Evolutionary conservation across 2,888 invertebrate genomes (phyloP).

Genomic region (Dromius quadrimaculatus): DNA sequence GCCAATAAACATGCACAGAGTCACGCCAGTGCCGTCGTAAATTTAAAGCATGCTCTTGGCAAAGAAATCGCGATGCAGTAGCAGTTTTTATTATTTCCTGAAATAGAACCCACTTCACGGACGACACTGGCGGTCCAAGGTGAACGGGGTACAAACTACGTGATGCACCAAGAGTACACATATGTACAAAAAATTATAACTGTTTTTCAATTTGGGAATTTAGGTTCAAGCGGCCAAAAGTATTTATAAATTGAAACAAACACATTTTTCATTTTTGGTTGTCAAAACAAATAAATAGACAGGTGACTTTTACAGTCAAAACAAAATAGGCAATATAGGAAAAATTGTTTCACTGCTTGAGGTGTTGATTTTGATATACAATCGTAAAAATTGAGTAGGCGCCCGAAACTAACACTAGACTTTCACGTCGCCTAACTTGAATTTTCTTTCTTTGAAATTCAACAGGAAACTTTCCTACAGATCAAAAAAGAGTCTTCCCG

Average conservation of each 20-base stretch:
- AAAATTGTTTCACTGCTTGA: too few relatives aligned
- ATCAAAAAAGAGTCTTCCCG: too few relatives aligned
- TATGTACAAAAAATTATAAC: conserved; percentile 18
- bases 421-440: too few relatives aligned
- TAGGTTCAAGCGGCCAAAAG: conserved; percentile 2
- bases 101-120: conserved; percentile 22
- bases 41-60: conserved; percentile 25
- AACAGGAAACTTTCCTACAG: too few relatives aligned
- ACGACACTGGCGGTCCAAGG: conserved; percentile 22
- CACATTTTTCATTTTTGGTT: conserved; percentile 27
- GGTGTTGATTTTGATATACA: too few relatives aligned
- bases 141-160: conserved; percentile 24
- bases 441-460: too few relatives aligned
- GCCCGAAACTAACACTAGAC: too few relatives aligned
- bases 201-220: conserved; percentile 17
- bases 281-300: conserved; percentile 22
- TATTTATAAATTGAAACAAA: conserved; percentile 20
- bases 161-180: conserved; percentile 14
- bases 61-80: conserved; percentile 7
- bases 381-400: too few relatives aligned
- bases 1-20: conserved; percentile 32
- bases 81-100: conserved; percentile 29
- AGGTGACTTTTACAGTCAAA: conserved; percentile 2
- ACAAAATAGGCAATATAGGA: too few relatives aligned
- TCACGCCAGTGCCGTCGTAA: neutral